Evolutionary conservation across 2,888 invertebrate species (phyloP).

Genomic region (Halocaridina rubra): DNA sequence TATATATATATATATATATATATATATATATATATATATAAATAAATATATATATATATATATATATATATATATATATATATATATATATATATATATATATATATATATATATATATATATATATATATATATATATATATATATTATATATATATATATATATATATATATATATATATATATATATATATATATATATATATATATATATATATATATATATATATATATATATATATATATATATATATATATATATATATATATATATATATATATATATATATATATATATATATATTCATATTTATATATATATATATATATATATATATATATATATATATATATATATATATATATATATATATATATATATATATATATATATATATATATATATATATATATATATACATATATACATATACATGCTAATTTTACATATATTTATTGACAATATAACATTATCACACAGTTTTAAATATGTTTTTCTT

Average conservation of each 20-base stretch:
- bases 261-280: constrained; percentile 8
- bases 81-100: constrained; percentile 1
- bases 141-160: not conserved
- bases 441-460: not conserved
- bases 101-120: not conserved
- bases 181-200: not conserved
- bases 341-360: constrained; percentile 8
- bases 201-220: not conserved
- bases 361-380: constrained; percentile 8
- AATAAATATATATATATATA: not conserved
- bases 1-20: not conserved
- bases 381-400: constrained; percentile 8
- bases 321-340: constrained; percentile 8
- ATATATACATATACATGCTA: not conserved
- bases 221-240: not conserved
- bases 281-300: constrained; percentile 8
- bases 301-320: too few species aligned
- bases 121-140: not conserved
- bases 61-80: not conserved
- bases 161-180: not conserved
- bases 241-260: not conserved
- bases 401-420: constrained; percentile 5
- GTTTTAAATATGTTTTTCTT: not conserved
- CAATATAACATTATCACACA: not conserved
- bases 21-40: not conserved